phyloP scores from a whole-genome alignment of 2,888 invertebrate genomes.

The Ennomos quercinarius region DNA sequence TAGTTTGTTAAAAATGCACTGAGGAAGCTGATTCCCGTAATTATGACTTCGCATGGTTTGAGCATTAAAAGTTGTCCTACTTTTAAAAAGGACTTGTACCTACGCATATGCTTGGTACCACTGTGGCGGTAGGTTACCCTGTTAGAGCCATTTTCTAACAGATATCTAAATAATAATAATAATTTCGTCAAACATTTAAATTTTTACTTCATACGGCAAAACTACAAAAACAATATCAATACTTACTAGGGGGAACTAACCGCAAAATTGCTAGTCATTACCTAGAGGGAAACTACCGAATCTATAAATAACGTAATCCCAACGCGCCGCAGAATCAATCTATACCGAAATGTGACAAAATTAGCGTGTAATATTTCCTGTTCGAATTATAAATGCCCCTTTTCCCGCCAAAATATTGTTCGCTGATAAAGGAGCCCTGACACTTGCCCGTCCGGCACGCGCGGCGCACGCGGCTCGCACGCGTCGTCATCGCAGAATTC shows the following conservation, averaged over 20 bases:
- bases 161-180: constrained; percentile 18
- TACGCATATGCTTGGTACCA: no score
- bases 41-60: no score
- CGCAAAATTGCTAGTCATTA: constrained; percentile 45
- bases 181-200: background rate
- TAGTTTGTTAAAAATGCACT: no score
- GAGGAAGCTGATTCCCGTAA: no score
- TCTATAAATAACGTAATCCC: constrained; percentile 61
- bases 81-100: no score
- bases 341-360: constrained; percentile 75
- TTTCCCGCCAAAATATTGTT: constrained; percentile 66
- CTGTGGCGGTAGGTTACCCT: no score
- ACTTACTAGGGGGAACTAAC: constrained; percentile 31
- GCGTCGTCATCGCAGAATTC: constrained; percentile 47
- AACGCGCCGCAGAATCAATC: constrained; percentile 74
- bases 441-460: constrained; percentile 57
- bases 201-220: constrained; percentile 3
- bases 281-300: constrained; percentile 40
- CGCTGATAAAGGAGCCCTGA: constrained; percentile 41
- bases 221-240: constrained; percentile 15
- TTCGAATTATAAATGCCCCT: constrained; percentile 77
- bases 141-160: background rate
- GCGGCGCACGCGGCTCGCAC: constrained; percentile 61
- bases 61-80: no score
- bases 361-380: constrained; percentile 85